phyloP scores from a whole-genome alignment of 2,888 invertebrate species.

The Alcis repandata region DNA sequence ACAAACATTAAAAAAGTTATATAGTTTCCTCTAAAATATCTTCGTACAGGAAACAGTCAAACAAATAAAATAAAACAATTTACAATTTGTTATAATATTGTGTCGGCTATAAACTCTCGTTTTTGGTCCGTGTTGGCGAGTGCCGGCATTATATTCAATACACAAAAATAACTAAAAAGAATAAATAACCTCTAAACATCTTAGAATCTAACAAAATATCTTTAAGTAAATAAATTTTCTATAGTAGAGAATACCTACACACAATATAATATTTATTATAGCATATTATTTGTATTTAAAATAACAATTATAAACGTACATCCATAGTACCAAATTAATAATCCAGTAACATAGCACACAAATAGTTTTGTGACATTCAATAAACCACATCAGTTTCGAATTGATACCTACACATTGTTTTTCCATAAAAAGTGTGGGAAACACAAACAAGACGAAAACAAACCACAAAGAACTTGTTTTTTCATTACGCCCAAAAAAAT shows the following conservation, averaged over 20 bases:
- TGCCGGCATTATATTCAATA: not conserved
- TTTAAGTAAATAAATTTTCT: not conserved
- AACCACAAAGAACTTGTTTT: too few relatives aligned
- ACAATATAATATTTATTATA: not conserved
- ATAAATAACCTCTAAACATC: constrained; percentile 6
- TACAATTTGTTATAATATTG: too few relatives aligned
- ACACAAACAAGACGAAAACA: too few relatives aligned
- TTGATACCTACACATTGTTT: too few relatives aligned
- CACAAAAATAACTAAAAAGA: not conserved
- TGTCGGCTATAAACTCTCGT: too few relatives aligned
- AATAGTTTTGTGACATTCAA: not conserved
- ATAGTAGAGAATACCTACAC: not conserved
- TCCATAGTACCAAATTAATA: not conserved
- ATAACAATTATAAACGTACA: not conserved
- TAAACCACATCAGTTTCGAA: too few relatives aligned
- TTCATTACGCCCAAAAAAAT: too few relatives aligned
- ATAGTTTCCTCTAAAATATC: not conserved
- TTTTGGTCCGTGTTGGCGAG: not conserved
- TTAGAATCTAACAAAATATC: constrained; percentile 2
- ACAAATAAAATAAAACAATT: not conserved
- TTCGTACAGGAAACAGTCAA: not conserved
- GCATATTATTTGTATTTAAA: not conserved
- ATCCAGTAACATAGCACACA: not conserved
- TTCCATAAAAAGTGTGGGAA: too few relatives aligned
- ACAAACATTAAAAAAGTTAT: not conserved